Evolutionary conservation across 2,888 invertebrate species (phyloP), one percentile per base, ranked within the genome.

Genomic region (Carterocephalus palaemon): DNA sequence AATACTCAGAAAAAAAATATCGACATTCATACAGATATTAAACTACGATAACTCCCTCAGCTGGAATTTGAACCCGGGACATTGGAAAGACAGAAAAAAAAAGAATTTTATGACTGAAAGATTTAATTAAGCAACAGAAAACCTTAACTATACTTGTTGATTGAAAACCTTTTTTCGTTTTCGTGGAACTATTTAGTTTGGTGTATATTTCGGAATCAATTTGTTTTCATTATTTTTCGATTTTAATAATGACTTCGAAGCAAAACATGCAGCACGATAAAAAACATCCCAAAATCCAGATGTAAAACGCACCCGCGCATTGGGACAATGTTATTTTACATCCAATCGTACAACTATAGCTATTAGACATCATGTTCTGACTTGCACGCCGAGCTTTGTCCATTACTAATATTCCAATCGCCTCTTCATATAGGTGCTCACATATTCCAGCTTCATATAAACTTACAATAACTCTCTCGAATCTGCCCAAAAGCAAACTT

Each of bases 361-460:
- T 75, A 17, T 67, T 72, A 0, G 59, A 53, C 34, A 70, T 38
- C 15, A 71, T 68, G 41, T 75, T 80, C 24, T 64, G 57, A 17
- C 56, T 61, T 1, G 62, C 70, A 23, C 48, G 65, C 1, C 54
- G 49, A 1, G 79, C 70, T 54, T 68, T 76, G 3, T 62, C 64
- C 2, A 69, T 53, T 2, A 61, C 53, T 0, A 65, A 60, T 4
- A 75, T 54, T 5, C 85, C 84, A 12, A 85, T 62, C 1, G 70
- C 67, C 42, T 77, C 72, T 3, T 41, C 48, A 10, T 67, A 78
- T n/a, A 81, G 52, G 22, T 62, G 67, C 0, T 64, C 42, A 9
- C 70, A 67, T 13, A 85, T 75, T 4, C 83, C 84, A n/a, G 70
- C 66, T 52, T 84, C 82, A 46, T 70, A 72, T 0, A 85, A 53